phyloP scores from a whole-genome alignment of 1,140 invertebrate genomes.

The Cyrtorhinus lividipennis region DNA sequence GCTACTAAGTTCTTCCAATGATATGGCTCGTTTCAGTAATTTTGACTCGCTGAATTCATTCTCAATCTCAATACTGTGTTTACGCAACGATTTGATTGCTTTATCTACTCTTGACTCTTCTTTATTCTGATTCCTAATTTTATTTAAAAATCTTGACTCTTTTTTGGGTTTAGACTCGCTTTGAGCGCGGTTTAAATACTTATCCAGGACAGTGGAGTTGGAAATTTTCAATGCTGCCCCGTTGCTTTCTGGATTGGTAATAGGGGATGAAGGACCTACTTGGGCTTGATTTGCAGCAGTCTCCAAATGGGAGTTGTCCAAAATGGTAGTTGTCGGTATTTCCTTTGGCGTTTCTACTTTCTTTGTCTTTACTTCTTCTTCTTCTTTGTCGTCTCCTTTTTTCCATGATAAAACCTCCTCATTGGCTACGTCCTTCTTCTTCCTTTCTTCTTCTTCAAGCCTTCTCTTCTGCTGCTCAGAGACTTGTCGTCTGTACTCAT shows the following conservation, averaged over 20 bases:
- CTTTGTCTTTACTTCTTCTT: background rate
- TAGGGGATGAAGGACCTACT: too few relatives aligned
- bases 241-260: too few relatives aligned
- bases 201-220: background rate
- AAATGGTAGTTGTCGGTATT: background rate
- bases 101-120: constrained; percentile 16
- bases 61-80: constrained; percentile 11
- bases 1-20: constrained; percentile 5
- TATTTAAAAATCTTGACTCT: constrained; percentile 1
- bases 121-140: constrained; percentile 11
- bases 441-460: background rate
- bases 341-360: background rate
- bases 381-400: too few relatives aligned
- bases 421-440: too few relatives aligned
- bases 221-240: background rate
- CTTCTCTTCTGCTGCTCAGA: background rate
- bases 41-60: constrained; percentile 18
- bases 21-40: constrained; percentile 18
- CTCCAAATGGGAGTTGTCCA: background rate
- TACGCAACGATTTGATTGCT: constrained; percentile 17
- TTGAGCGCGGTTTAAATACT: background rate
- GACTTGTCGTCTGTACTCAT: constrained; percentile 6
- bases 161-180: background rate
- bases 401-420: background rate
- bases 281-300: background rate